phyloP scores from a whole-genome alignment of 2,797 vertebrate genomes.

The Linurgus olivaceus region DNA sequence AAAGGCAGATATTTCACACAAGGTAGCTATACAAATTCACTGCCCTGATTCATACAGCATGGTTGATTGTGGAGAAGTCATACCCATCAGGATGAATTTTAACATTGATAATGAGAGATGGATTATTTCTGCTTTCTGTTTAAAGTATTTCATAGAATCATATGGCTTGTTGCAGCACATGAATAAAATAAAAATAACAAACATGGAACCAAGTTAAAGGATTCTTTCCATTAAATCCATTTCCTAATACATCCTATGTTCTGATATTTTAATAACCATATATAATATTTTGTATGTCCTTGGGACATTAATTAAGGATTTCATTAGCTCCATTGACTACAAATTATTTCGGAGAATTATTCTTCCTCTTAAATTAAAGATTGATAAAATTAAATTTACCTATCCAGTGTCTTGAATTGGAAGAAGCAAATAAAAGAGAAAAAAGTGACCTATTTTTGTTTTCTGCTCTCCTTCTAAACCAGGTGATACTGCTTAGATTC shows the following conservation, averaged over 20 bases:
- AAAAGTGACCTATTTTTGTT: slow-evolving; percentile 11
- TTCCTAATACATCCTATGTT: neutral
- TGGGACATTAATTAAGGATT: neutral
- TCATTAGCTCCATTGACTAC: neutral
- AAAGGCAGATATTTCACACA: neutral
- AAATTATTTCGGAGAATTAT: neutral
- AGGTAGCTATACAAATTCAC: neutral
- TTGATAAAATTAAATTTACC: neutral
- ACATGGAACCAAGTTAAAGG: neutral
- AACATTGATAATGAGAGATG: neutral
- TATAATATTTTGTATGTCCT: neutral
- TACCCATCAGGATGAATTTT: neutral
- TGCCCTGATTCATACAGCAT: neutral
- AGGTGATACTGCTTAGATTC: slow-evolving; percentile 37
- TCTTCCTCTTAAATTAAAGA: neutral
- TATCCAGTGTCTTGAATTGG: neutral
- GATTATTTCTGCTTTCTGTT: neutral
- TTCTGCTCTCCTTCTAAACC: neutral
- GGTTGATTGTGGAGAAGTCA: neutral
- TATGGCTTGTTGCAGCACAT: neutral
- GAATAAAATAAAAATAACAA: neutral
- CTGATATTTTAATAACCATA: neutral
- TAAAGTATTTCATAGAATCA: neutral
- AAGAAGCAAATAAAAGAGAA: neutral
- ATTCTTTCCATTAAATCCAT: neutral